A percentile compares a stretch with the other conserved stretches of the same genome.
phyloP scores from a whole-genome alignment of 2,888 invertebrate species.

The Drosophila greeni region DNA sequence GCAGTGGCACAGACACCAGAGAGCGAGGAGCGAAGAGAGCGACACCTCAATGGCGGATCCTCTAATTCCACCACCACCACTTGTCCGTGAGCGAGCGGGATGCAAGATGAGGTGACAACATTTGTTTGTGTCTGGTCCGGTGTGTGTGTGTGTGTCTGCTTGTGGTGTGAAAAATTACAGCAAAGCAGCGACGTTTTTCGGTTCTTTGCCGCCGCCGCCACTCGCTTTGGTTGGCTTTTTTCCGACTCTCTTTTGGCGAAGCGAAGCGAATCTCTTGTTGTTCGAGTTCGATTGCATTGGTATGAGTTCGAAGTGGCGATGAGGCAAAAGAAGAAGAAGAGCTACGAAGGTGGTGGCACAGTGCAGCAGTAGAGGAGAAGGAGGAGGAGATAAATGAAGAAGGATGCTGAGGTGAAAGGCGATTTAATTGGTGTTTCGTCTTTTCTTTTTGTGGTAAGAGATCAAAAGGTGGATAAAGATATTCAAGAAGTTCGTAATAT shows the following conservation, averaged over 20 bases:
- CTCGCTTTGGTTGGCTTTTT: conserved; percentile 33
- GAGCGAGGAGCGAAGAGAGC: conserved; percentile 52
- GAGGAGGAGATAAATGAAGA: background rate
- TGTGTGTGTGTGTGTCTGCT: conserved; percentile 24
- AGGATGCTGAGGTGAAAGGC: conserved; percentile 57
- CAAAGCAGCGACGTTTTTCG: conserved; percentile 58
- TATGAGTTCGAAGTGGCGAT: conserved; percentile 9
- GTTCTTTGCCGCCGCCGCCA: conserved; percentile 26
- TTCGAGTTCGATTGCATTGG: conserved; percentile 14
- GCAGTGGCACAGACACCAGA: conserved; percentile 26
- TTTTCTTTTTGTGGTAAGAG: background rate
- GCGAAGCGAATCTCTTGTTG: background rate
- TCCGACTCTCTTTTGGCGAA: conserved; percentile 11
- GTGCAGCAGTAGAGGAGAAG: too few relatives aligned
- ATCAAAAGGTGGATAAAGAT: background rate
- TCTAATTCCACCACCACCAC: conserved; percentile 45
- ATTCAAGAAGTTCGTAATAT: background rate
- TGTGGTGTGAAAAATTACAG: conserved; percentile 70
- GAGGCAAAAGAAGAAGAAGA: background rate
- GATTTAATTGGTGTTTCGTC: conserved; percentile 45
- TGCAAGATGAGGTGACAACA: conserved; percentile 66
- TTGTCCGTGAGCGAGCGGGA: conserved; percentile 53
- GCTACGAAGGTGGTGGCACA: too few relatives aligned
- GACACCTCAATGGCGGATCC: conserved; percentile 69
- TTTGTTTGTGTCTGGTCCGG: conserved; percentile 19